Evolutionary conservation across 2,113 vertebrate genomes (phyloP).

Genomic region (Festucalex cinctus): DNA sequence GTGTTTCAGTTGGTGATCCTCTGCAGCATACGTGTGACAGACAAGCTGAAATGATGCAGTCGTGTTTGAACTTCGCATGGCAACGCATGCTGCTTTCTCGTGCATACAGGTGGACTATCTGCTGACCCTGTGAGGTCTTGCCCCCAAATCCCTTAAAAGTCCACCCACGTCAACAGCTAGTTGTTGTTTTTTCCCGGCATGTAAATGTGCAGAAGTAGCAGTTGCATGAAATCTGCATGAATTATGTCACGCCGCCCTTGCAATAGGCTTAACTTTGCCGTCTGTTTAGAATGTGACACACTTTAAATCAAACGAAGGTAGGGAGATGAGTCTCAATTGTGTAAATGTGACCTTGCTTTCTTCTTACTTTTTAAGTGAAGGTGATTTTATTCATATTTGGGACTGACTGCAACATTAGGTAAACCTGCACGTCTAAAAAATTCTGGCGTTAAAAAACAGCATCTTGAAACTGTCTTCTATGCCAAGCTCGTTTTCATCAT

Average conservation of each 20-base stretch:
- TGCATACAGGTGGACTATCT: constrained; percentile 55
- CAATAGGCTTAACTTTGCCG: constrained; percentile 2
- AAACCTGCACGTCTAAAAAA: background rate
- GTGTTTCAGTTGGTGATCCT: constrained; percentile 15
- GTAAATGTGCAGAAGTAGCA: constrained; percentile 20
- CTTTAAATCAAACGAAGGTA: background rate
- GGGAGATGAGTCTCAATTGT: background rate
- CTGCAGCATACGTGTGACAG: constrained; percentile 47
- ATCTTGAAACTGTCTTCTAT: background rate
- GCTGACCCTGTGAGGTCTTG: constrained; percentile 9
- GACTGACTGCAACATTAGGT: background rate
- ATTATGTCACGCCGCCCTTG: background rate
- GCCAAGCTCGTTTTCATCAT: too few species aligned
- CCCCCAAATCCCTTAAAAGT: constrained; percentile 6
- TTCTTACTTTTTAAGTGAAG: background rate
- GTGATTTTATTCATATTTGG: background rate
- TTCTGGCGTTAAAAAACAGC: background rate
- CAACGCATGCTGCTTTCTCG: constrained; percentile 22
- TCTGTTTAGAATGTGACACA: background rate
- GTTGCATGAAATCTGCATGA: background rate
- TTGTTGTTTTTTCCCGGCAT: background rate
- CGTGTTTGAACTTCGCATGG: constrained; percentile 46
- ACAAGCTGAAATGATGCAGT: constrained; percentile 60
- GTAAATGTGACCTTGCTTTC: constrained; percentile 7
- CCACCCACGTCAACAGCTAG: background rate